Percentiles rank a stretch among this genome's conserved stretches.
phyloP scores from a whole-genome alignment of 2,888 invertebrate species.

The Hydriomena furcata region DNA sequence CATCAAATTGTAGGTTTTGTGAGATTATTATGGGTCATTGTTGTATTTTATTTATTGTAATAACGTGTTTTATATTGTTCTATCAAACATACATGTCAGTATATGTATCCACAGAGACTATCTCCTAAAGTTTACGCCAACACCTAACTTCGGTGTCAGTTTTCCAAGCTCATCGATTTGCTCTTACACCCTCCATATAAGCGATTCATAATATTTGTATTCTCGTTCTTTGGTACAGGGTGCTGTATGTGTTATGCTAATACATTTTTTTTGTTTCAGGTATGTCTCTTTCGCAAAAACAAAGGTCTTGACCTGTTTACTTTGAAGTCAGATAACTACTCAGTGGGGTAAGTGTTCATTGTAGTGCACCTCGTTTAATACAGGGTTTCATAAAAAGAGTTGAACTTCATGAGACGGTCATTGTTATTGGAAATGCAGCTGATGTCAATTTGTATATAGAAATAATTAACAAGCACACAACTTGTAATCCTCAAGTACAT shows the following conservation, averaged over 20 bases:
- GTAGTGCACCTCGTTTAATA: too few species aligned
- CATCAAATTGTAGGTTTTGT: constrained; percentile 1
- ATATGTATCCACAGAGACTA: neutral
- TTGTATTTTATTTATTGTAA: too few species aligned
- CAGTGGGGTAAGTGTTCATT: too few species aligned
- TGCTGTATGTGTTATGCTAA: constrained; percentile 5
- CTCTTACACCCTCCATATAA: neutral
- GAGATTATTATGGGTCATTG: too few species aligned
- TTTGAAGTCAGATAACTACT: neutral
- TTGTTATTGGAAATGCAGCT: too few species aligned
- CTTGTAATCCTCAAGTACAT: too few species aligned
- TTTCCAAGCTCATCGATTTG: constrained; percentile 3
- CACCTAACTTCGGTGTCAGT: constrained; percentile 1
- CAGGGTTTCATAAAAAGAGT: too few species aligned
- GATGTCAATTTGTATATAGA: too few species aligned
- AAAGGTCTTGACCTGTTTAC: neutral
- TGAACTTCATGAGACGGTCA: too few species aligned
- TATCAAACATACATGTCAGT: neutral
- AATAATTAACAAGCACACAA: too few species aligned
- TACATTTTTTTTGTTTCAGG: constrained; percentile 42
- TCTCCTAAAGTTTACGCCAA: neutral
- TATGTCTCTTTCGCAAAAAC: constrained; percentile 33
- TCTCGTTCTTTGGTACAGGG: constrained; percentile 4
- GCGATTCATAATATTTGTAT: constrained; percentile 3
- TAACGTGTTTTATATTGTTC: neutral